Evolutionary conservation across 2,797 vertebrate species (phyloP).

Genomic region (Glossophaga mutica): DNA sequence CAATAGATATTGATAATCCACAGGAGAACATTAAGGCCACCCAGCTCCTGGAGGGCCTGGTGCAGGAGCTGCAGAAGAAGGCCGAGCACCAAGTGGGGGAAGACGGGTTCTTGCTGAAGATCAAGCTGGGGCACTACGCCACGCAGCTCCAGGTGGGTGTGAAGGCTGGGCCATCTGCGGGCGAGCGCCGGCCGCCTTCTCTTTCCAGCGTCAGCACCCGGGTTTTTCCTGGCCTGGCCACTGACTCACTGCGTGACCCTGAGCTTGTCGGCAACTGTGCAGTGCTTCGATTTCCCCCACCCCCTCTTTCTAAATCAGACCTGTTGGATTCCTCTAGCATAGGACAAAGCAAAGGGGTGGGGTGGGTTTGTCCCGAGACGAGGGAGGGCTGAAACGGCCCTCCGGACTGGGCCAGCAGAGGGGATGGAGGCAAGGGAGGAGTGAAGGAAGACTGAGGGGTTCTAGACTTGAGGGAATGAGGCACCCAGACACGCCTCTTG

Average conservation of each 20-base stretch:
- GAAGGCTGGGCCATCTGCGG: conserved; percentile 63
- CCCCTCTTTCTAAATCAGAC: conserved; percentile 55
- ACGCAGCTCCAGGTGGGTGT: conserved; percentile 89
- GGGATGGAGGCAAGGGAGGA: not conserved
- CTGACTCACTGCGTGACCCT: conserved; percentile 60
- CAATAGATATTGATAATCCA: conserved; percentile 94
- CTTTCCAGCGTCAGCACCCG: conserved; percentile 62
- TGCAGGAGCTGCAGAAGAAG: conserved; percentile 93
- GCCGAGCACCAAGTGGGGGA: conserved; percentile 94
- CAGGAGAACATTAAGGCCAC: conserved; percentile 94
- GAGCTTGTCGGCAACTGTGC: not conserved
- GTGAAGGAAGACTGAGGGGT: not conserved
- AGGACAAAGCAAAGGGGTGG: conserved; percentile 59
- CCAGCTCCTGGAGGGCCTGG: conserved; percentile 91
- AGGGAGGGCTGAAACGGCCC: not conserved
- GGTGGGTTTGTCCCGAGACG: not conserved
- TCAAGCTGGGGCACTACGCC: conserved; percentile 95
- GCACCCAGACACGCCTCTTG: not conserved
- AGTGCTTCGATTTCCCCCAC: conserved; percentile 58
- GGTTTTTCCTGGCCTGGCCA: conserved; percentile 56
- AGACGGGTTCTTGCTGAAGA: conserved; percentile 94
- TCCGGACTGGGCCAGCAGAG: not conserved
- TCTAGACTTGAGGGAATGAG: not conserved
- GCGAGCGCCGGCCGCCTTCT: conserved; percentile 62
- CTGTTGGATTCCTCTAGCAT: conserved; percentile 3